Percentiles rank a stretch among this genome's conserved stretches.
These are phyloP conservation scores for Tachuris rubrigastra DNA, from an alignment of 2,113 vertebrate genomes.

Conservation along the genomic window DNA sequence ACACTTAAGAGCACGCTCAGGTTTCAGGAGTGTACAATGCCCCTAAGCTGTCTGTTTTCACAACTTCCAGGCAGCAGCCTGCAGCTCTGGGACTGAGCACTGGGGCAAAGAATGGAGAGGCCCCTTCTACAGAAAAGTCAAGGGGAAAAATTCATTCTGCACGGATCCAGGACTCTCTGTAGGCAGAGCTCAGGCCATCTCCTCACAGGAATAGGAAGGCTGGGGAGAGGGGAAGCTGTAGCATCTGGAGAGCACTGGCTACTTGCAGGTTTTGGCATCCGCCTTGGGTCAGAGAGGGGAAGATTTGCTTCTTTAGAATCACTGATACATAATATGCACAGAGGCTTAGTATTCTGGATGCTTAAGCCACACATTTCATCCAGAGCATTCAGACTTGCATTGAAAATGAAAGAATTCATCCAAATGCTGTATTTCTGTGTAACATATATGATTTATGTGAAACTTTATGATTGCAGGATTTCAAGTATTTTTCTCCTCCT, in stretches of 20 bases:
- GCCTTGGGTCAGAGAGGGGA: neutral
- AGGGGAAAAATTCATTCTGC: neutral
- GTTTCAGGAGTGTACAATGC: slow-evolving; percentile 29
- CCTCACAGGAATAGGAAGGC: neutral
- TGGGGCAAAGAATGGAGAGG: slow-evolving; percentile 20
- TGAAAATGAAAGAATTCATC: neutral
- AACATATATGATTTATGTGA: neutral
- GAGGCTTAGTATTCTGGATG: neutral
- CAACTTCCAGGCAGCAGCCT: slow-evolving; percentile 39
- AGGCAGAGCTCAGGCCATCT: neutral
- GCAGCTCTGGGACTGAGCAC: neutral
- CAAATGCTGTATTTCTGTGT: neutral
- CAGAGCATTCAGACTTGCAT: neutral
- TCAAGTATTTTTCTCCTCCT: neutral
- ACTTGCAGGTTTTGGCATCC: neutral
- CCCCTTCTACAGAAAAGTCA: neutral
- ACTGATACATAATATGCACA: neutral
- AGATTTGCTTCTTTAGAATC: neutral
- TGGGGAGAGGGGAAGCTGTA: neutral
- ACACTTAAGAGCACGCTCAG: slow-evolving; percentile 38
- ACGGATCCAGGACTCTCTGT: neutral
- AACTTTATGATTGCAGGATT: neutral
- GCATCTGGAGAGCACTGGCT: neutral
- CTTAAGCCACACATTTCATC: neutral
- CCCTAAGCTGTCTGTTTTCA: slow-evolving; percentile 59